phyloP scores from a whole-genome alignment of 2,888 invertebrate species.

The Anthoptus insignis region DNA sequence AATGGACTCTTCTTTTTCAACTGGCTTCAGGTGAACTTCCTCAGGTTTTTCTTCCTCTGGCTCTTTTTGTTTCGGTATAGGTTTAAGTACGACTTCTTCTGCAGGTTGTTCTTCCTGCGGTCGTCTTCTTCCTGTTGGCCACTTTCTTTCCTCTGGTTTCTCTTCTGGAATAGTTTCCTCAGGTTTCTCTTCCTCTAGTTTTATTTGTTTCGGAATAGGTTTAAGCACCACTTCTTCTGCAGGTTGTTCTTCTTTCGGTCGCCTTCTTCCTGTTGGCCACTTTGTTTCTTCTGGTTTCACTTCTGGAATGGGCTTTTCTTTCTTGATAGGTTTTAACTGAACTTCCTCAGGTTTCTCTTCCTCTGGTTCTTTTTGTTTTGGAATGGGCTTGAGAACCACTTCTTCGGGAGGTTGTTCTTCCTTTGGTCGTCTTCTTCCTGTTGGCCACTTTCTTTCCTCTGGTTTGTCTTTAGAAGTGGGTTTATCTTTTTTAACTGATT shows the following conservation, averaged over 20 bases:
- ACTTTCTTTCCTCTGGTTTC: slow-evolving; percentile 60
- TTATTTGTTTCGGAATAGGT: slow-evolving; percentile 60
- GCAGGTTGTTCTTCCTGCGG: slow-evolving; percentile 63
- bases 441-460: slow-evolving; percentile 56
- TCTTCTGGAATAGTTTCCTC: slow-evolving; percentile 55
- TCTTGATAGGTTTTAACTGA: slow-evolving; percentile 48
- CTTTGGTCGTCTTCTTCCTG: slow-evolving; percentile 63
- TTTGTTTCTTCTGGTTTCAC: not conserved
- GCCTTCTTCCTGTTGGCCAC: slow-evolving; percentile 37
- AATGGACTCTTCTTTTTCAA: slow-evolving; percentile 51
- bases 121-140: slow-evolving; percentile 57
- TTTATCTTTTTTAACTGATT: slow-evolving; percentile 52
- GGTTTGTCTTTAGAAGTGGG: slow-evolving; percentile 52
- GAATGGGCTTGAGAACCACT: slow-evolving; percentile 76
- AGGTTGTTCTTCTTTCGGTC: slow-evolving; percentile 57
- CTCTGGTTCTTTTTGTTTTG: slow-evolving; percentile 43
- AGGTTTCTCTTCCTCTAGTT: slow-evolving; percentile 57
- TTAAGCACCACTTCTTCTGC: slow-evolving; percentile 59
- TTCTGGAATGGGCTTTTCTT: slow-evolving; percentile 44
- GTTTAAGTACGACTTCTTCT: slow-evolving; percentile 73
- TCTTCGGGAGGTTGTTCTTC: slow-evolving; percentile 75
- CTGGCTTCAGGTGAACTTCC: slow-evolving; percentile 57
- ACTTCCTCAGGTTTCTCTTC: slow-evolving; percentile 62
- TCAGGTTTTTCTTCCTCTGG: slow-evolving; percentile 67
- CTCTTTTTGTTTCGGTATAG: slow-evolving; percentile 58